These are phyloP conservation scores for Vulpes vulpes DNA, from an alignment of 2,113 vertebrate species.

Conservation along the genomic window DNA sequence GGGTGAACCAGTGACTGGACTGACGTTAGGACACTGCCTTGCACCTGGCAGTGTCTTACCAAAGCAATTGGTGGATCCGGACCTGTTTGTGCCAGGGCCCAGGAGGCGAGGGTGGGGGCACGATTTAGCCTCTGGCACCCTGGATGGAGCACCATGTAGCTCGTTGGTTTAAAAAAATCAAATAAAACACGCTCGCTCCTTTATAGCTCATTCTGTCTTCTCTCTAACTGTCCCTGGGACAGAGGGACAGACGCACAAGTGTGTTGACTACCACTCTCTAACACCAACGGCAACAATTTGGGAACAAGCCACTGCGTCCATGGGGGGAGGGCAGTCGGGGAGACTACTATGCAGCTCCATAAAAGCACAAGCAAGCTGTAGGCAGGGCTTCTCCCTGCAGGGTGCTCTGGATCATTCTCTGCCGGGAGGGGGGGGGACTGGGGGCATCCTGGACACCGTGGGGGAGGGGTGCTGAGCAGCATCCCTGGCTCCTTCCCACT, in stretches of 20 bases:
- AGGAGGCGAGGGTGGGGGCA: background rate
- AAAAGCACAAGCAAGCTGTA: background rate
- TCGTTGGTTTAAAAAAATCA: background rate
- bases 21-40: background rate
- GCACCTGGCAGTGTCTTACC: background rate
- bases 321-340: too few relatives aligned
- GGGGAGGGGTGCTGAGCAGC: background rate
- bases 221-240: background rate
- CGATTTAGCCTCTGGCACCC: background rate
- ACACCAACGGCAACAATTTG: too few relatives aligned
- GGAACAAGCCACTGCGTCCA: background rate
- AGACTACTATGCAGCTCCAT: background rate
- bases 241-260: background rate
- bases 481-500: background rate
- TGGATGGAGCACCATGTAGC: background rate
- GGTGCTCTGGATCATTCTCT: background rate
- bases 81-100: background rate
- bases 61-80: background rate
- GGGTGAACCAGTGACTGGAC: background rate
- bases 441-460: background rate
- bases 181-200: background rate
- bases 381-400: background rate
- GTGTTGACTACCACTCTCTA: background rate
- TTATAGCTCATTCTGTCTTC: too few relatives aligned
- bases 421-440: accelerated